A percentile compares a stretch with the other conserved stretches of the same genome.
phyloP scores from a whole-genome alignment of 2,797 vertebrate species.

The Luscinia megarhynchos region DNA sequence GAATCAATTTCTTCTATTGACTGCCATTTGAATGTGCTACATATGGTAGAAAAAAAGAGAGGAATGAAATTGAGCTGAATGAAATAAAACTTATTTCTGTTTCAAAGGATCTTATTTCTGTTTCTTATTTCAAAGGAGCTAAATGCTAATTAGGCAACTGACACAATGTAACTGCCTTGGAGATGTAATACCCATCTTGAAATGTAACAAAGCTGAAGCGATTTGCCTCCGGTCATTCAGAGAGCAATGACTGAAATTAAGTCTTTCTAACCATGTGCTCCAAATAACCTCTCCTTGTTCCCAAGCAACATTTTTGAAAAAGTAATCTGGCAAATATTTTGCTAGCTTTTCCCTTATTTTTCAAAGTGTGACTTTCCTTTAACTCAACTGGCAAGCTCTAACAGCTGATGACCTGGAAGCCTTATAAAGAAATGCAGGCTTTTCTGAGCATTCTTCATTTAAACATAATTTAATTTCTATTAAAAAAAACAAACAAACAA shows the following conservation, averaged over 20 bases:
- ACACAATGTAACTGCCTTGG: neutral
- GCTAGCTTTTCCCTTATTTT: constrained; percentile 3
- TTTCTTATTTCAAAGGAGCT: neutral
- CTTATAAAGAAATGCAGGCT: constrained; percentile 3
- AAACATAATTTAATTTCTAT: neutral
- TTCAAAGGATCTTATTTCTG: too few relatives aligned
- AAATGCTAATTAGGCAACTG: neutral
- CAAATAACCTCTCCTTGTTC: neutral
- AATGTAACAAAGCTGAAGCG: neutral
- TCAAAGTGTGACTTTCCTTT: constrained; percentile 19
- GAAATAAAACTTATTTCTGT: neutral
- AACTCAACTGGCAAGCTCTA: constrained; percentile 7
- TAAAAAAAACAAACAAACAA: neutral
- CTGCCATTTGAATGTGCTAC: neutral
- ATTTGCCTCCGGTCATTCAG: neutral
- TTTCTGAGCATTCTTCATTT: neutral
- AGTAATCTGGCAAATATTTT: constrained; percentile 24
- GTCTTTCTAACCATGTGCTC: neutral
- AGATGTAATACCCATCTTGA: neutral
- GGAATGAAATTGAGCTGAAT: neutral
- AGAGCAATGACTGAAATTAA: neutral
- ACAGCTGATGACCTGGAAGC: constrained; percentile 37
- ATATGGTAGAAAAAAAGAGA: neutral
- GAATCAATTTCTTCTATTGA: constrained; percentile 3
- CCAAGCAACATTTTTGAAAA: neutral